phyloP scores from a whole-genome alignment of 2,797 vertebrate genomes.

The Melanogrammus aeglefinus region DNA sequence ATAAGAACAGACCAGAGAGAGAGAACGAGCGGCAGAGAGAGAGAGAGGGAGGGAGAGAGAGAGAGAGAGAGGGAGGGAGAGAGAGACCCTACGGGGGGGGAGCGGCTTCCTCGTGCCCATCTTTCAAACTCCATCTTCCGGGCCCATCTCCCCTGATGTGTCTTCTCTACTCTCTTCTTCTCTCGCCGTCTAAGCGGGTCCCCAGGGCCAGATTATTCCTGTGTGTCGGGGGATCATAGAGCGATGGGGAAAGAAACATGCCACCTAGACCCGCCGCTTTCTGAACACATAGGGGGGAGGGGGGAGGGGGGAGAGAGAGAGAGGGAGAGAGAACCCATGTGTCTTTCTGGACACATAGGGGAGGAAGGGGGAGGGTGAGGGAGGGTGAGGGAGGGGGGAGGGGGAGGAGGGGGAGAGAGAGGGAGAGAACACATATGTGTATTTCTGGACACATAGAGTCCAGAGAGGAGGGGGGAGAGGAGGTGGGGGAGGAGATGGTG shows the following conservation, averaged over 20 bases:
- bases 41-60: background rate
- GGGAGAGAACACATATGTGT: no score
- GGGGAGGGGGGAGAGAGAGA: no score
- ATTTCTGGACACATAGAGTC: no score
- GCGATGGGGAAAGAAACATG: background rate
- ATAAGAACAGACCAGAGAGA: constrained; percentile 15
- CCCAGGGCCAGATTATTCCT: background rate
- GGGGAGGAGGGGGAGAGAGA: no score
- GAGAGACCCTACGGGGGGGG: background rate
- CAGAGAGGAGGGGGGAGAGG: no score
- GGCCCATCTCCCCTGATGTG: constrained; percentile 1
- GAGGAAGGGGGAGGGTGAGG: no score
- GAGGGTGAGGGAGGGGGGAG: no score
- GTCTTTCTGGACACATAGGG: no score
- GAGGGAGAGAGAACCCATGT: no score
- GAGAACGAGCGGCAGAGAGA: constrained; percentile 16
- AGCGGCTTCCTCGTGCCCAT: background rate
- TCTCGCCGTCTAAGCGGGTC: background rate
- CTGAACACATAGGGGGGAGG: background rate
- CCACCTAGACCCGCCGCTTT: background rate
- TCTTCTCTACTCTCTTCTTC: background rate
- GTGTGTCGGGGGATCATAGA: background rate
- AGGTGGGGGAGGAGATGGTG: no score
- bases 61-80: background rate
- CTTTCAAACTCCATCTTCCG: background rate